phyloP scores from a whole-genome alignment of 1,140 invertebrate genomes.

The Yoshiicerus persimilis region DNA sequence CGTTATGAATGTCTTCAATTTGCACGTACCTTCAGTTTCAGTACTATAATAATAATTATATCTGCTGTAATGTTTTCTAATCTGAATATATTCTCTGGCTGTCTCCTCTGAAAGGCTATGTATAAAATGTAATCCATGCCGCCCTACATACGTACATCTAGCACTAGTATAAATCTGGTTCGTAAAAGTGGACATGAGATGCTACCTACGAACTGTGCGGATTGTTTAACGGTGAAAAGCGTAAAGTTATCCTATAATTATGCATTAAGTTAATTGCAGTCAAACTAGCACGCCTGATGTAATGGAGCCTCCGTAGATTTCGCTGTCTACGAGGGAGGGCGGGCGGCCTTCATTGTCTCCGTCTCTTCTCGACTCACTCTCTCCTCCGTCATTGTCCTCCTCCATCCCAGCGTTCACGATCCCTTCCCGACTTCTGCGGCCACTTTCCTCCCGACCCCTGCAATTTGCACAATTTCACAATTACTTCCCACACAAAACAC shows the following conservation, averaged over 20 bases:
- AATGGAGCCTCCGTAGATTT: constrained; percentile 48
- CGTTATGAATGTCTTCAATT: not conserved
- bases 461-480: not conserved
- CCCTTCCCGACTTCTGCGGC: not conserved
- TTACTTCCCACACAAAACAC: not conserved
- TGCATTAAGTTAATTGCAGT: constrained; percentile 19
- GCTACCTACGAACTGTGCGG: not conserved
- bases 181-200: not conserved
- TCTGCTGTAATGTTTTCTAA: not conserved
- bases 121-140: not conserved
- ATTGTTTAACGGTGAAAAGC: constrained; percentile 7
- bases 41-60: not conserved
- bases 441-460: not conserved
- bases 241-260: not conserved
- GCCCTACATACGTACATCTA: not conserved
- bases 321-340: constrained; percentile 4
- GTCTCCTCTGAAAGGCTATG: not conserved
- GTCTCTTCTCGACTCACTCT: not conserved
- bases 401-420: constrained; percentile 1
- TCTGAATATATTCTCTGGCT: not conserved
- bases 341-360: constrained; percentile 5
- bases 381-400: not conserved
- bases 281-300: constrained; percentile 48
- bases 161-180: not conserved
- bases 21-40: not conserved